Evolutionary conservation across 2,888 invertebrate genomes (phyloP), one percentile per base, ranked within the genome.

Genomic region (Drosophila paramelanica): DNA sequence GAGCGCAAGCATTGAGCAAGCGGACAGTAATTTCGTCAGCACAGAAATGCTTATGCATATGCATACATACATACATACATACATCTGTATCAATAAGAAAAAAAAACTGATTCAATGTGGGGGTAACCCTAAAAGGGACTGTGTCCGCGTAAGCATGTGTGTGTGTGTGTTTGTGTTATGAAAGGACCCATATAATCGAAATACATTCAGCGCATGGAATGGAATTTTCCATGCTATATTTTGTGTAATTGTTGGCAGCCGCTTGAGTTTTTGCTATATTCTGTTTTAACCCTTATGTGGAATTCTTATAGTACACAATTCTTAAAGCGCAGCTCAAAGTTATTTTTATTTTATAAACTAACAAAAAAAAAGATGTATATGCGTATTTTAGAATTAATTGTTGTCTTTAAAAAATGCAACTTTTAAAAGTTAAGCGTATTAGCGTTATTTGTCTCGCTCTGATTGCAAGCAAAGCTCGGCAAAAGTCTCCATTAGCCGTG

Each of bases 141-240:
- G 11, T 38, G 23, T 33, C 14, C 13, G 46, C 56, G 33, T 45
- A 23, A 20, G 43, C 11, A 5, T 41, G 41, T 57, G 2, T 36
- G 25, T 36, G 25, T 57, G 38, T 47, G 38, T 68, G 47, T 52
- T 53, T 74, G 47, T 39, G 45, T 38, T 8, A 45, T 53, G n/a
- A 49, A 75, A 62, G 52, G 55, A 41, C 50, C 57, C 49, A 45
- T 46, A 45, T 57, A 66, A 49, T 49, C 45, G 36, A 62, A 60
- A 69, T 39, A 45, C 49, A 67, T 42, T 57, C 59, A 57, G 56
- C 74, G 68, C 76, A 59, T 87, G 91, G 70, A 78, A 59, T 87
- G 91, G 90, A 90, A 90, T 79, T 88, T 90, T 90, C 91, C 91
- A 88, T 82, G 77, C 79, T 78, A 71, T 81, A 82, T 89, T 78